Evolutionary conservation across 2,113 vertebrate species (phyloP), one percentile per base, ranked within the genome.

Genomic region (Callionymus lyra): DNA sequence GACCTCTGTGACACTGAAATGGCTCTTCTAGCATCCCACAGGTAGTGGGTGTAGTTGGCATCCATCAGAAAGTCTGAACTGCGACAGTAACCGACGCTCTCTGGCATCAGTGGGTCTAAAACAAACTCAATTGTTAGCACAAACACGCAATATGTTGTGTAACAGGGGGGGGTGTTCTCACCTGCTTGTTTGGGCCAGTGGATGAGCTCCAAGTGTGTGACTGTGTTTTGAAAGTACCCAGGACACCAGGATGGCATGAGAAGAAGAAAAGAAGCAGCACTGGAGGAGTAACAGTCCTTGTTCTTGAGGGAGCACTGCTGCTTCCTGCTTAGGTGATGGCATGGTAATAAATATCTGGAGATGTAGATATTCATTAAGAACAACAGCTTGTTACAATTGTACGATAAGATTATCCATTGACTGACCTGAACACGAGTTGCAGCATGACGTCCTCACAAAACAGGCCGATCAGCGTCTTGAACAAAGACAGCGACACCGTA

Each of bases 371-470:
- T 11, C 10, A 35, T 8, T 61, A 3, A 41, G 21, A 10, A 10
- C 31, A 31, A n/a, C 9, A 16, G n/a, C n/a, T n/a, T n/a, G 15
- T 38, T 12, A 2, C 2, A 16, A 38, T 3, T 15, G 36, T 4
- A 19, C 16, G 17, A 1, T 10, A 13, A 41, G 8, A 12, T n/a
- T 12, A 2, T 9, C 6, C 31, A 18, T 11, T 5, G 12, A 40
- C 72, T 46, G 41, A 97, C 94, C 93, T 91, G 82, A 98, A 84
- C 73, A 98, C 73, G 2, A 98, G 85, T 45, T 98, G 93, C 40
- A 97, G 63, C 92, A 98, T 97, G 47, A 97, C 89, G 47, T 98
- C 94, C 79, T 98, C 94, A 80, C 94, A 98, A 65, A 94, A 90
- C 59, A 98, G 85, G 42, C 89, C 87, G 49, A 97, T 94, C 27